These are phyloP conservation scores for Spodoptera exigua DNA, from an alignment of 2,888 invertebrate species.

Conservation along the genomic window DNA sequence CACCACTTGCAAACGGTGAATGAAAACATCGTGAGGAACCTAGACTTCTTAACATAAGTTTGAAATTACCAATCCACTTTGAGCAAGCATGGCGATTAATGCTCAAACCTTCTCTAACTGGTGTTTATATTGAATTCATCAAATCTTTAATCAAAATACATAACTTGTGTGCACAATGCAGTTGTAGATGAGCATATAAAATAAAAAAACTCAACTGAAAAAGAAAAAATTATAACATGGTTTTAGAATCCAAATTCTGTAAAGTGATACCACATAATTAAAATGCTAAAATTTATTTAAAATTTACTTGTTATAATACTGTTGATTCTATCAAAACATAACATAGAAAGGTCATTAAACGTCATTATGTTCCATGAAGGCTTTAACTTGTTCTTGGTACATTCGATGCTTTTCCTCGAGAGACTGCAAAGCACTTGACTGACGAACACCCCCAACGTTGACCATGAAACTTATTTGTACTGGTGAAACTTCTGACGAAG, in stretches of 20 bases:
- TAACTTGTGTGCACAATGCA: no score
- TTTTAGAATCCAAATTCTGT: neutral
- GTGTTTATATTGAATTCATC: no score
- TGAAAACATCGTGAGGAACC: no score
- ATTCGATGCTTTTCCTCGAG: conserved; percentile 83
- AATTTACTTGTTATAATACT: conserved; percentile 16
- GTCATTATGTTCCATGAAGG: conserved; percentile 67
- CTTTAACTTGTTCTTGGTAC: conserved; percentile 82
- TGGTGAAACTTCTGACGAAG: conserved; percentile 63
- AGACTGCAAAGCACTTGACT: conserved; percentile 74
- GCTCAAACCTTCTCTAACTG: no score
- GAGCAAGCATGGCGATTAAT: no score
- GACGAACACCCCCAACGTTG: conserved; percentile 74
- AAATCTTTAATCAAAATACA: no score
- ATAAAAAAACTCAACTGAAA: no score
- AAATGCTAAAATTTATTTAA: conserved; percentile 35
- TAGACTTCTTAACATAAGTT: no score
- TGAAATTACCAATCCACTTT: no score
- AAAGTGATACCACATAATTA: neutral
- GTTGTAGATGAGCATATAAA: no score
- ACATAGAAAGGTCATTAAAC: conserved; percentile 31
- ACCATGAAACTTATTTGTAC: conserved; percentile 82
- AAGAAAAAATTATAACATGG: no score
- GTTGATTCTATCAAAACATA: conserved; percentile 21
- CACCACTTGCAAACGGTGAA: no score